phyloP scores from a whole-genome alignment of 2,113 vertebrate species.

The Toxostoma redivivum region DNA sequence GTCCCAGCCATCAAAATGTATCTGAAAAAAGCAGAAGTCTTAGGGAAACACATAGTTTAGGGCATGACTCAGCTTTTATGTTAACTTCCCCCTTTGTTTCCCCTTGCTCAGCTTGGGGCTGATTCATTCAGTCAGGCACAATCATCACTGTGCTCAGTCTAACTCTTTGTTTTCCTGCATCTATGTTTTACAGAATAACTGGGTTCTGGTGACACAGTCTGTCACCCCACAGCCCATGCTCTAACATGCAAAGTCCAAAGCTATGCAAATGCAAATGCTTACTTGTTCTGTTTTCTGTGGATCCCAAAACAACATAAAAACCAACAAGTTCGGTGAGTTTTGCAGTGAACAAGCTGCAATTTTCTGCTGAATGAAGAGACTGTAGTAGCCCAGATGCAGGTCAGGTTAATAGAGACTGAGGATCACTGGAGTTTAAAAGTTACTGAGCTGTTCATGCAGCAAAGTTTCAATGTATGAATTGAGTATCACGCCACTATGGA shows the following conservation, averaged over 20 bases:
- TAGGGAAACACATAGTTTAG: neutral
- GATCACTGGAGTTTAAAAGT: neutral
- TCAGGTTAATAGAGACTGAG: neutral
- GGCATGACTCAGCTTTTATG: conserved; percentile 20
- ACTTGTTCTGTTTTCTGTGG: neutral
- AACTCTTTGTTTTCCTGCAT: neutral
- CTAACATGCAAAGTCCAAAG: neutral
- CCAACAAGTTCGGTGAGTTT: neutral
- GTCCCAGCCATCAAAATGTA: conserved; percentile 91
- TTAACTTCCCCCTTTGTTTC: neutral
- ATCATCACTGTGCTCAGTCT: neutral
- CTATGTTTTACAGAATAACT: neutral
- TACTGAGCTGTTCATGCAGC: neutral
- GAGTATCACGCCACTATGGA: neutral
- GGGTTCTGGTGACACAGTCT: neutral
- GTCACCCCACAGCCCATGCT: neutral
- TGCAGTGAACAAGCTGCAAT: neutral
- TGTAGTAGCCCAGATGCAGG: neutral
- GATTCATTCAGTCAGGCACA: neutral
- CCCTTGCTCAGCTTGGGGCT: neutral
- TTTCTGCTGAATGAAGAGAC: neutral
- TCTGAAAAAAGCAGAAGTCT: conserved; percentile 61
- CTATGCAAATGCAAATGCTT: neutral
- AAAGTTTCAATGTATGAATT: neutral
- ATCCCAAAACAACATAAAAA: neutral